A percentile compares a stretch with the other conserved stretches of the same genome.
These are phyloP conservation scores for Bimastos eiseni DNA, from an alignment of 2,888 invertebrate genomes.

Conservation along the genomic window DNA sequence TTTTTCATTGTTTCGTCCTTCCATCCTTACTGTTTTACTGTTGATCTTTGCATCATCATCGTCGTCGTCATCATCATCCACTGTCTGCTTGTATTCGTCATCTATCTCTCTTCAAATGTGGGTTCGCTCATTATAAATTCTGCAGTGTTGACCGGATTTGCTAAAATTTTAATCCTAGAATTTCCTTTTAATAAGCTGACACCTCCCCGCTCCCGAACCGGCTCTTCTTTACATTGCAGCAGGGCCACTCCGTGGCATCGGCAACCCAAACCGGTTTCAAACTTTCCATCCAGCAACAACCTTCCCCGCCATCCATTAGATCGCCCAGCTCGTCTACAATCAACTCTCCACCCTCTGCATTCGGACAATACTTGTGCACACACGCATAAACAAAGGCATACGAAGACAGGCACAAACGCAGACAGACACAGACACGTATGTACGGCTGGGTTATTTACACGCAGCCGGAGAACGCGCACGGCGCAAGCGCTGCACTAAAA, in stretches of 20 bases:
- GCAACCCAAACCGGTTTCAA: neutral
- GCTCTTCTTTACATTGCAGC: neutral
- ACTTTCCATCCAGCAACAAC: neutral
- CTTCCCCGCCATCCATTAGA: neutral
- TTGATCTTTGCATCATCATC: neutral
- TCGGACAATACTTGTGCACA: constrained; percentile 7
- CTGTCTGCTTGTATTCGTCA: neutral
- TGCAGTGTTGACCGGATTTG: neutral
- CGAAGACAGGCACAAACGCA: neutral
- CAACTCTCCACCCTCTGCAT: neutral
- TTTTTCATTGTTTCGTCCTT: neutral
- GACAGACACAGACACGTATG: neutral
- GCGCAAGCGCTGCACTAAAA: neutral
- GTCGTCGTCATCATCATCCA: neutral
- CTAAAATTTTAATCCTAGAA: neutral
- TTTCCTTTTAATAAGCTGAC: neutral
- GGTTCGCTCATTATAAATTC: neutral
- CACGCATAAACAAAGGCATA: neutral
- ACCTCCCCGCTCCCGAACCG: neutral
- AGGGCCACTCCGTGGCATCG: neutral
- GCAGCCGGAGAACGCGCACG: neutral
- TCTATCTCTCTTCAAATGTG: neutral
- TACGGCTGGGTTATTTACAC: constrained; percentile 6
- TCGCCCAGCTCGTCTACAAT: neutral
- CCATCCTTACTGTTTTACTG: neutral